These are phyloP conservation scores for Epicampocera succincta DNA, from an alignment of 2,888 invertebrate species.

Conservation along the genomic window DNA sequence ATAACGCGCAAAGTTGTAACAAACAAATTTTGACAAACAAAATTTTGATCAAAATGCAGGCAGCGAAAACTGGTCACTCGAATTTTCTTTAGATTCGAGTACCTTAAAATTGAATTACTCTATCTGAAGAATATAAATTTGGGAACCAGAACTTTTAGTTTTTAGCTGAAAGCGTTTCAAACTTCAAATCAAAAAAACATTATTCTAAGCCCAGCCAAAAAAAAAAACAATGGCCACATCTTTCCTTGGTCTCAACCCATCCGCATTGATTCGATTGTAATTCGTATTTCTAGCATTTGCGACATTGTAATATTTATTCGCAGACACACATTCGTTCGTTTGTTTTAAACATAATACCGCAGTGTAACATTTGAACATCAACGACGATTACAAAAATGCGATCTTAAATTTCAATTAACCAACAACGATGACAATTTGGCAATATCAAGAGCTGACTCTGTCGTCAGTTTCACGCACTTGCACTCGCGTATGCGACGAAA, in stretches of 20 bases:
- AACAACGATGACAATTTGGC: slow-evolving; percentile 59
- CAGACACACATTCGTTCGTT: not conserved
- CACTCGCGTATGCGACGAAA: slow-evolving; percentile 5
- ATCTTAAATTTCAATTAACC: slow-evolving; percentile 65
- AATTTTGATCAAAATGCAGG: not conserved
- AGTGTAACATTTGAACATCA: slow-evolving; percentile 39
- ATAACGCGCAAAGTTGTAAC: too few relatives aligned
- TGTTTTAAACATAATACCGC: slow-evolving; percentile 23
- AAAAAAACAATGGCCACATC: too few relatives aligned
- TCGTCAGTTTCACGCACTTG: slow-evolving; percentile 44
- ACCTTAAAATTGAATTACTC: too few relatives aligned
- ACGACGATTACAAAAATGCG: slow-evolving; percentile 30
- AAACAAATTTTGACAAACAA: too few relatives aligned
- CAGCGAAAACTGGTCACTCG: too few relatives aligned
- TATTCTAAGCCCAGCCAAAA: too few relatives aligned
- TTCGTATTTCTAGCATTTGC: slow-evolving; percentile 20
- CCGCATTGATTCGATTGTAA: slow-evolving; percentile 30
- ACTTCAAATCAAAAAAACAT: too few relatives aligned
- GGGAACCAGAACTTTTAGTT: too few relatives aligned
- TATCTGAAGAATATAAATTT: too few relatives aligned
- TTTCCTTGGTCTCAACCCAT: not conserved
- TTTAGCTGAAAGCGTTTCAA: too few relatives aligned
- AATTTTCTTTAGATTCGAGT: too few relatives aligned
- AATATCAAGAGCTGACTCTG: slow-evolving; percentile 48
- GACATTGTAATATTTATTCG: not conserved